Conservation (phyloP, 1,140 invertebrate genomes). For the Ruditapes philippinarum region DNA sequence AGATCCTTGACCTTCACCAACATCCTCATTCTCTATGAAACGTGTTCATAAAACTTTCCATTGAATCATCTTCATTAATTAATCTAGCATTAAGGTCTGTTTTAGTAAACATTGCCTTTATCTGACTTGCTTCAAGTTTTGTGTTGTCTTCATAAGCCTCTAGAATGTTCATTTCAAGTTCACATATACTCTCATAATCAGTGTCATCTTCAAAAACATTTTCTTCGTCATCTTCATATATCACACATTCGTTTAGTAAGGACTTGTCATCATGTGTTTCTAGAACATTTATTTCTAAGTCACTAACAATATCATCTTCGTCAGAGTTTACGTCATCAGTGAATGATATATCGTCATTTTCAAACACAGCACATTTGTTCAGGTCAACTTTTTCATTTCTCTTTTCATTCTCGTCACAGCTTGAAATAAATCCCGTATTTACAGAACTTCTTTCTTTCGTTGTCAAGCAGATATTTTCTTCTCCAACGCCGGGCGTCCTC, state of each 20-base stretch:
- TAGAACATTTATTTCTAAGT: background rate
- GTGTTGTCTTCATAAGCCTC: background rate
- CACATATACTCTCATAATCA: background rate
- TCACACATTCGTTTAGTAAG: background rate
- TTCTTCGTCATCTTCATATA: background rate
- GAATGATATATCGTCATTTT: too few species aligned
- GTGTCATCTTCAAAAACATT: conserved; percentile 18
- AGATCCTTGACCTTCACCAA: background rate
- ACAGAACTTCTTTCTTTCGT: too few species aligned
- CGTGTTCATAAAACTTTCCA: conserved; percentile 11
- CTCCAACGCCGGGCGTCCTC: too few species aligned
- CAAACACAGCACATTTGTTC: too few species aligned
- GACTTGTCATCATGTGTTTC: background rate
- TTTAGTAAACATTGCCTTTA: background rate
- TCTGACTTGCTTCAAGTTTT: background rate
- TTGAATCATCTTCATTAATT: background rate
- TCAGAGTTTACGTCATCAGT: too few species aligned
- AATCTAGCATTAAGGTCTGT: background rate
- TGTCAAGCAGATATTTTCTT: too few species aligned
- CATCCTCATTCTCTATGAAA: background rate
- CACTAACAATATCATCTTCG: too few species aligned
- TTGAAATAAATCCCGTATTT: too few species aligned
- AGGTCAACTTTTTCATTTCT: too few species aligned
- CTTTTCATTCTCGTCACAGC: too few species aligned
- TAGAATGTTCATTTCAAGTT: background rate